phyloP scores from a whole-genome alignment of 2,797 vertebrate species.

The Falco naumanni region DNA sequence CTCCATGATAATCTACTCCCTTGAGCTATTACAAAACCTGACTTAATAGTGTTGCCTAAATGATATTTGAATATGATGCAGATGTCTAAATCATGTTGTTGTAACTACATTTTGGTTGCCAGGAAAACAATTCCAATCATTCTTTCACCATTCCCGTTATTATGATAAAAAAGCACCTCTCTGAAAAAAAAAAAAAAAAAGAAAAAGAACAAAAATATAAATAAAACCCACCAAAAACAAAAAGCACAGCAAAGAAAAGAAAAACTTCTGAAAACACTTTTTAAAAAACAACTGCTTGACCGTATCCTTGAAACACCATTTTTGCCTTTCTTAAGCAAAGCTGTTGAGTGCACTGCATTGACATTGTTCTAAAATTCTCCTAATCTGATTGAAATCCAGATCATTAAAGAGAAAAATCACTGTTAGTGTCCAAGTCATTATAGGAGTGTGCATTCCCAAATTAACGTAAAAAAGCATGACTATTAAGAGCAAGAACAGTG shows the following conservation, averaged over 20 bases:
- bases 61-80: slow-evolving; percentile 66
- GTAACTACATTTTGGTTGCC: slow-evolving; percentile 36
- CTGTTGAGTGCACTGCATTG: neutral
- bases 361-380: slow-evolving; percentile 5
- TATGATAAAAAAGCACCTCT: neutral
- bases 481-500: neutral
- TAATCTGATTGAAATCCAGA: slow-evolving; percentile 7
- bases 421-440: neutral
- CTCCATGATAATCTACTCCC: slow-evolving; percentile 27
- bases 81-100: slow-evolving; percentile 52
- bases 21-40: slow-evolving; percentile 67
- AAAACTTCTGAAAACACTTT: neutral
- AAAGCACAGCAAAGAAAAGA: neutral
- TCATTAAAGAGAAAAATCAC: neutral
- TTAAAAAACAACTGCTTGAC: neutral
- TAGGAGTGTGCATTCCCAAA: neutral
- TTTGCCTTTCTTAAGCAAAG: slow-evolving; percentile 43
- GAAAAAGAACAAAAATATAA: neutral
- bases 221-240: neutral
- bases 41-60: slow-evolving; percentile 66
- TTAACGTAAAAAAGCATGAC: neutral
- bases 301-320: neutral
- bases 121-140: slow-evolving; percentile 30
- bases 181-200: neutral
- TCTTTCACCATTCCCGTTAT: neutral